Conservation (phyloP, 2,113 vertebrate genomes). For the Pangasianodon gigas region DNA sequence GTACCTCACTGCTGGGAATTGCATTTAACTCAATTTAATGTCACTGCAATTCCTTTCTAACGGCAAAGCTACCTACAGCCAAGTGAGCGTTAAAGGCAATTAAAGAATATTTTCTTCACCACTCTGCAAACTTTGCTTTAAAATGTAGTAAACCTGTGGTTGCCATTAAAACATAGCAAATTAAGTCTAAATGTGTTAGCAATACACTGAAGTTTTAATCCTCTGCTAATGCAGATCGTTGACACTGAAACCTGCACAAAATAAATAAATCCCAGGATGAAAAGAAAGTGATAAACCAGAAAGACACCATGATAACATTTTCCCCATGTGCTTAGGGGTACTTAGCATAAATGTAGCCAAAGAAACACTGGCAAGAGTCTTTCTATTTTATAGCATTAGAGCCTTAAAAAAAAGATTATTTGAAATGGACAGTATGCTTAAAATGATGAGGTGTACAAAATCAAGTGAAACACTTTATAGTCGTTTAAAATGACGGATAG, state of each 20-base stretch:
- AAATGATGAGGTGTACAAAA: conserved; percentile 48
- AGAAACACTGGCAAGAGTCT: conserved; percentile 27
- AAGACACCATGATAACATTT: conserved; percentile 4
- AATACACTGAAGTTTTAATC: not conserved
- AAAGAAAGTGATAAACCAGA: conserved; percentile 22
- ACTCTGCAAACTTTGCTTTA: conserved; percentile 7
- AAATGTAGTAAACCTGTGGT: conserved; percentile 26
- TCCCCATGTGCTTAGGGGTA: conserved; percentile 22
- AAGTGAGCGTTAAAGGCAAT: conserved; percentile 22
- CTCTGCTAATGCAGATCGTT: conserved; percentile 19
- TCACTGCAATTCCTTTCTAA: conserved; percentile 7
- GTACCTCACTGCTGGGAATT: conserved; percentile 18
- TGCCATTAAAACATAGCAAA: conserved; percentile 4
- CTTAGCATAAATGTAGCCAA: conserved; percentile 29
- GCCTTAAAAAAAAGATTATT: conserved; percentile 8
- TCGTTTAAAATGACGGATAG: conserved; percentile 31
- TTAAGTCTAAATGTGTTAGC: conserved; percentile 23
- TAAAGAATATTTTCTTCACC: conserved; percentile 21
- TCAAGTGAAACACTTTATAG: conserved; percentile 42
- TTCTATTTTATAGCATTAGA: conserved; percentile 46
- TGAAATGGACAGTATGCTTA: conserved; percentile 37
- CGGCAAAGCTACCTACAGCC: not conserved
- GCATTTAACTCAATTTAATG: conserved; percentile 20
- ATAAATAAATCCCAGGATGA: not conserved
- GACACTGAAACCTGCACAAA: conserved; percentile 14